Percentiles rank a stretch among this genome's conserved stretches.
These are phyloP conservation scores for Anguilla pacifica DNA, from an alignment of 2,797 vertebrate species.

Conservation along the genomic window DNA sequence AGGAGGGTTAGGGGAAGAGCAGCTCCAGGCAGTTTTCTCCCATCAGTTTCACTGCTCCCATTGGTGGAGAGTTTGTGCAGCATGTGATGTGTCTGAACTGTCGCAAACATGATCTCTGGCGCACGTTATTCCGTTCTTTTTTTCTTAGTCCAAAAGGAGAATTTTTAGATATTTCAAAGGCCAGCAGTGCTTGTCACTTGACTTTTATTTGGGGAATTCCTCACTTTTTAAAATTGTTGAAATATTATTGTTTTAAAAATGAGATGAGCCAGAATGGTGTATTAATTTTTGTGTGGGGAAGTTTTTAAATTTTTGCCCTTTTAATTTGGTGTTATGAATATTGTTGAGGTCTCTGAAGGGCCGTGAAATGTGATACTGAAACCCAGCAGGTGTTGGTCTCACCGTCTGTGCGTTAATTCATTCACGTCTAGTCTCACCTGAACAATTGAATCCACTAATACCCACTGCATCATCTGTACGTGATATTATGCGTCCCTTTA, in stretches of 20 bases:
- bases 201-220: background rate
- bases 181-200: background rate
- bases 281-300: background rate
- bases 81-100: background rate
- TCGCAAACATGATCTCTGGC: no score
- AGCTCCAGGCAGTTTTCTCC: no score
- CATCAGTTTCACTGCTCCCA: slow-evolving; percentile 4
- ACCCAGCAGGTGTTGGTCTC: slow-evolving; percentile 36
- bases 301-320: background rate
- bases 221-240: background rate
- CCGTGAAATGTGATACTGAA: slow-evolving; percentile 8
- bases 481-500: slow-evolving; percentile 30
- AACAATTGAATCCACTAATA: slow-evolving; percentile 20
- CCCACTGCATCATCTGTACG: slow-evolving; percentile 23
- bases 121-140: background rate
- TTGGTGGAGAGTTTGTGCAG: background rate
- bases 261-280: background rate
- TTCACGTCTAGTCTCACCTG: slow-evolving; percentile 33
- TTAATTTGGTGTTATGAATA: background rate
- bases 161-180: background rate
- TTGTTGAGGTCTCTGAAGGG: slow-evolving; percentile 11
- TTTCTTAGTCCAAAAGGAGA: background rate
- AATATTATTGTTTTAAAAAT: background rate
- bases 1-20: no score
- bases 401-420: background rate